Conservation (phyloP, 2,888 invertebrate species). For the Hyles lineata region DNA sequence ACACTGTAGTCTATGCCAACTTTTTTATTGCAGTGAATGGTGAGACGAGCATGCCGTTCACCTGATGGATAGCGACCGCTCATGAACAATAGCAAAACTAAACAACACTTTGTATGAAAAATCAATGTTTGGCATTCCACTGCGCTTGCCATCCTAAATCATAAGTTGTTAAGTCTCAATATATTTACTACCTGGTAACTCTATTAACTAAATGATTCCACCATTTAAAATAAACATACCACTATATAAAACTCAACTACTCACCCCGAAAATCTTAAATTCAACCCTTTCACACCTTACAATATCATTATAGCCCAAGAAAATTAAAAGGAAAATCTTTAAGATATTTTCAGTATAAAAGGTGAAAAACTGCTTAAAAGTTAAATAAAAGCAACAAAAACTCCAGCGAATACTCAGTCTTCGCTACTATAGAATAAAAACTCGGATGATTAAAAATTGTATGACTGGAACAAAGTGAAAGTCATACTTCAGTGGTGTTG, state of each 20-base stretch:
- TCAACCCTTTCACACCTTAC: background rate
- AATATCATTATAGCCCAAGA: background rate
- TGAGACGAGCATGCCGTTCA: no score
- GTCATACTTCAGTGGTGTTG: conserved; percentile 22
- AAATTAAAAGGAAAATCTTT: background rate
- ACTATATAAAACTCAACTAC: background rate
- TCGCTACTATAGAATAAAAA: conserved; percentile 16
- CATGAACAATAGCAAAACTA: no score
- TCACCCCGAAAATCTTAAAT: background rate
- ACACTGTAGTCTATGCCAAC: no score
- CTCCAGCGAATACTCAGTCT: conserved; percentile 11
- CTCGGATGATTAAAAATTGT: conserved; percentile 23
- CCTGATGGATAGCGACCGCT: no score
- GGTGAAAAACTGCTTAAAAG: background rate
- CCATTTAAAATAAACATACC: no score
- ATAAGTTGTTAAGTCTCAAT: no score
- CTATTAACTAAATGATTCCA: background rate
- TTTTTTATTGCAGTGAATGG: no score
- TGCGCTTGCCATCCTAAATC: no score
- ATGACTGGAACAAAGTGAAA: conserved; percentile 22
- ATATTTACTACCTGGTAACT: no score
- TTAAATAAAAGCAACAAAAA: conserved; percentile 10
- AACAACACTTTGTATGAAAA: no score
- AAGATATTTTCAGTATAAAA: background rate
- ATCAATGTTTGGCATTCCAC: no score